Conservation (phyloP, 2,113 vertebrate species). For the Micronycteris hirsuta region DNA sequence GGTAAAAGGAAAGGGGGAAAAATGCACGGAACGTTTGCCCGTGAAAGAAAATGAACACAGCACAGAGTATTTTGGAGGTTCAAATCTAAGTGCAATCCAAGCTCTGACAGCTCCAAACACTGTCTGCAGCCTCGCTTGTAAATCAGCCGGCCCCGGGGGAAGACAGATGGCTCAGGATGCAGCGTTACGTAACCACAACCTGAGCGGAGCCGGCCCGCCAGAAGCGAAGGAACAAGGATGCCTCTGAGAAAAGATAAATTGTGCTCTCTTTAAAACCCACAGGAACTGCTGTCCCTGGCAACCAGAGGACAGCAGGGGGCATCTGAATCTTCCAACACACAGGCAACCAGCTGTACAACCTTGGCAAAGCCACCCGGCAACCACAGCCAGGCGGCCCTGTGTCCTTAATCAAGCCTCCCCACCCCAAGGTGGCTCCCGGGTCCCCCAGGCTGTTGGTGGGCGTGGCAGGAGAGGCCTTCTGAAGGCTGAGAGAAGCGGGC, state of each 20-base stretch:
- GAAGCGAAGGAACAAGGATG: conserved; percentile 27
- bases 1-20: background rate
- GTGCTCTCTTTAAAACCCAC: conserved; percentile 56
- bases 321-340: conserved; percentile 50
- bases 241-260: conserved; percentile 70
- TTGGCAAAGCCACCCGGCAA: conserved; percentile 12
- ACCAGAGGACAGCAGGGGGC: conserved; percentile 42
- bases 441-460: background rate
- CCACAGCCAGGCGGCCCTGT: conserved; percentile 24
- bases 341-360: conserved; percentile 50
- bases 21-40: background rate
- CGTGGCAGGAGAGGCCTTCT: background rate
- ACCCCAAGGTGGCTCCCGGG: background rate
- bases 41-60: conserved; percentile 35
- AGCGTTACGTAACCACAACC: conserved; percentile 65
- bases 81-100: conserved; percentile 42
- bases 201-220: conserved; percentile 44
- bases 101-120: conserved; percentile 41
- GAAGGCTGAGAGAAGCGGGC: conserved; percentile 6
- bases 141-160: conserved; percentile 29
- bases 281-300: conserved; percentile 48
- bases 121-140: conserved; percentile 51
- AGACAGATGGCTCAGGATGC: conserved; percentile 45
- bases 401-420: conserved; percentile 49
- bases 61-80: conserved; percentile 41